Conservation (phyloP, 2,113 vertebrate species). For the Sapajus apella region DNA sequence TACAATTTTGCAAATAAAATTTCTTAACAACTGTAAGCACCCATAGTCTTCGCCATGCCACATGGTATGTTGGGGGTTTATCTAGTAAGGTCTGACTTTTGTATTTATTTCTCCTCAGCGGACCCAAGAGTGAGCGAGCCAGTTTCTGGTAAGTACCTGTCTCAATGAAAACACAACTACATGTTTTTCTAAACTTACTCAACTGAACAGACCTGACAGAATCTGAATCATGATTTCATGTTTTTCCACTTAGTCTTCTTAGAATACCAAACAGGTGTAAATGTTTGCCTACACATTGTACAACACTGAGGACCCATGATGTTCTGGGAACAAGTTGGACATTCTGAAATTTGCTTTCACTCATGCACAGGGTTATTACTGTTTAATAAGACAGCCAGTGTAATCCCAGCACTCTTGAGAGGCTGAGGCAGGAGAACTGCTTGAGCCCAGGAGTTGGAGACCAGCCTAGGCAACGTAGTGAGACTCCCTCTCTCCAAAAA, state of each 20-base stretch:
- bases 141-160: slow-evolving; percentile 89
- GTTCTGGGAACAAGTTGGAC: slow-evolving; percentile 51
- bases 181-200: slow-evolving; percentile 54
- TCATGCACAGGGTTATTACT: slow-evolving; percentile 69
- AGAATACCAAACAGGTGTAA: slow-evolving; percentile 67
- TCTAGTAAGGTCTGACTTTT: slow-evolving; percentile 63
- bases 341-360: slow-evolving; percentile 71
- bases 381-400: slow-evolving; percentile 39
- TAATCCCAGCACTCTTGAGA: no score
- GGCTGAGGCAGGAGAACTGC: no score
- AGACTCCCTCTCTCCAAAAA: no score
- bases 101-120: slow-evolving; percentile 85
- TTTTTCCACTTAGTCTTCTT: slow-evolving; percentile 61
- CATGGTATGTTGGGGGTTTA: slow-evolving; percentile 23
- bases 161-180: neutral
- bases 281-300: slow-evolving; percentile 76
- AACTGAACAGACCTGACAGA: slow-evolving; percentile 35
- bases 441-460: no score
- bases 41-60: slow-evolving; percentile 44
- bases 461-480: no score
- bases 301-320: neutral
- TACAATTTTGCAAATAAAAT: slow-evolving; percentile 54
- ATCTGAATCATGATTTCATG: slow-evolving; percentile 69
- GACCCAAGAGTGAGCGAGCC: slow-evolving; percentile 95
- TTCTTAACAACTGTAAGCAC: slow-evolving; percentile 30